Conservation (phyloP, 2,113 vertebrate genomes). For the Zosterops borbonicus region DNA sequence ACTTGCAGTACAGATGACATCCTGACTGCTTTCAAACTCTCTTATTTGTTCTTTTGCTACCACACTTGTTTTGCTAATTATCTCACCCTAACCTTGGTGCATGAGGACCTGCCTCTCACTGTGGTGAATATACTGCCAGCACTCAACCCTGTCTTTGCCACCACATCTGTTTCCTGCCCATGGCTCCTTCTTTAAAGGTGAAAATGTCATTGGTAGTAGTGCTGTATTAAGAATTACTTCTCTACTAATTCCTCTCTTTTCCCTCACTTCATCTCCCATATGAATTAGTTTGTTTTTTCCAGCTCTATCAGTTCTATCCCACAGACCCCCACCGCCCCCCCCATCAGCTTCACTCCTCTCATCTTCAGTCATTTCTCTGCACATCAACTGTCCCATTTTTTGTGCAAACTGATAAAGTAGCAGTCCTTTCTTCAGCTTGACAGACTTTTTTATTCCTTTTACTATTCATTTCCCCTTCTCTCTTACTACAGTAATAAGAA, state of each 20-base stretch:
- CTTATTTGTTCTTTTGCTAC: background rate
- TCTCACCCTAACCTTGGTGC: background rate
- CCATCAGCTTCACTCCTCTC: background rate
- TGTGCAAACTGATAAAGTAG: background rate
- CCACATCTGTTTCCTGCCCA: fast-evolving
- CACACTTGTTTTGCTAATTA: background rate
- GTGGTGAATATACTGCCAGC: background rate
- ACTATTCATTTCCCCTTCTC: background rate
- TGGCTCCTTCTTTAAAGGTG: background rate
- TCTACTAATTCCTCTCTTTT: background rate
- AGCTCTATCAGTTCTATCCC: background rate
- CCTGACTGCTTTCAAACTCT: background rate
- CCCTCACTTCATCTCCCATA: background rate
- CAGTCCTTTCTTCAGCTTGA: background rate
- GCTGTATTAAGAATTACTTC: background rate
- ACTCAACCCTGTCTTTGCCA: background rate
- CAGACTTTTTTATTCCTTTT: background rate
- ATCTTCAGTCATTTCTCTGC: background rate
- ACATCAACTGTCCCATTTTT: background rate
- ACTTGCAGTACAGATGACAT: background rate
- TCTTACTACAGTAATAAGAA: background rate
- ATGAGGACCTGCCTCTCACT: background rate
- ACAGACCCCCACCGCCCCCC: background rate
- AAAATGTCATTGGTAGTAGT: background rate
- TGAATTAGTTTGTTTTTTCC: background rate